Evolutionary conservation across 2,797 vertebrate genomes (phyloP).

Genomic region (Somateria mollissima): DNA sequence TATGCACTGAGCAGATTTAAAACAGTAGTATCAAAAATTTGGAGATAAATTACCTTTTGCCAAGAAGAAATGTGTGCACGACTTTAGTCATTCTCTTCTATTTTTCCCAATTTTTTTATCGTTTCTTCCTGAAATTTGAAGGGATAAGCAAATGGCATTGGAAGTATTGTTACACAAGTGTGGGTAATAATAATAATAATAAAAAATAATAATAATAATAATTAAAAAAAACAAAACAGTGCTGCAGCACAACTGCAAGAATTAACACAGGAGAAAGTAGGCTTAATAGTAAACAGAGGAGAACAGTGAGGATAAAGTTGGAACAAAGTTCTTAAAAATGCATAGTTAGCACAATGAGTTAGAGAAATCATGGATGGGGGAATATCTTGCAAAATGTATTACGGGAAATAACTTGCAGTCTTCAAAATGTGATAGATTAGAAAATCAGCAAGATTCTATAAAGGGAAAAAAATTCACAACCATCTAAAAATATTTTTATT

Average conservation of each 20-base stretch:
- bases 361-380: neutral
- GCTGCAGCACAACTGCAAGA: neutral
- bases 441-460: neutral
- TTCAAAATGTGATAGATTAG: neutral
- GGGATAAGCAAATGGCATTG: neutral
- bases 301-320: neutral
- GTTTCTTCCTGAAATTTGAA: neutral
- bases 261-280: neutral
- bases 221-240: neutral
- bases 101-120: neutral
- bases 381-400: neutral
- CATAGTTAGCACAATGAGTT: neutral
- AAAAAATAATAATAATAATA: neutral
- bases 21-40: neutral
- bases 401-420: neutral
- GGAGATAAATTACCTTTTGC: neutral
- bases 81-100: neutral
- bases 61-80: neutral
- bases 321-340: neutral
- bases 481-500: constrained; percentile 12
- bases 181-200: neutral
- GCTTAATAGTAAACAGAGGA: neutral
- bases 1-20: neutral
- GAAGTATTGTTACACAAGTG: neutral
- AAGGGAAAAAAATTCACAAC: neutral